Base-by-base conservation (phyloP, 1,140 invertebrate species). In the Cotesia chilonis region DNA sequence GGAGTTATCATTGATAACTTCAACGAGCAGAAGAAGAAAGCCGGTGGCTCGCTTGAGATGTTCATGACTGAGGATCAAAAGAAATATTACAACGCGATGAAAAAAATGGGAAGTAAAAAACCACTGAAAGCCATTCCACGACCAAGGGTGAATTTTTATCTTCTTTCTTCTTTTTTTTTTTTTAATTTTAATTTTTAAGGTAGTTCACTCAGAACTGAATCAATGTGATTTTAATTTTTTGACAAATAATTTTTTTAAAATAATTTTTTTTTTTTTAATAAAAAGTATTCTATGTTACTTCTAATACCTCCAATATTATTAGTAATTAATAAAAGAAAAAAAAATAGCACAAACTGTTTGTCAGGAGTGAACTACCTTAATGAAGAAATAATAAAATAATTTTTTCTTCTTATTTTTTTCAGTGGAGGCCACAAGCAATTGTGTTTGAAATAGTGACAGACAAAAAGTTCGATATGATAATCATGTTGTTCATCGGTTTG, bases 51-150 rank as follows among this genome's bases (percentile, higher is more conserved):
- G 75, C 89, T 99, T 61, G 97, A 99, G 87, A 97, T 99, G 96
- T 99, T 99, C 90, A 99, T 99, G 97, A 99, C 97, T 76, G 97
- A 99, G 87, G 97, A 99, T 89, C 98, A 99, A 88, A 99, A 99
- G 91, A 99, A 99, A 89, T 99, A 99, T 88, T 99, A 99, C 89
- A 98, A 98, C 87, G 97, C 97, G 68, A 99, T 99, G 98, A 99
- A 99, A 88, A 98, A 98, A 89, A 98, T 99, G 96, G 95, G 96
- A 77, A 96, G 94, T 51, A 99, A 98, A 87, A 97, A 98, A 88
- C 98, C 97, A 54, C 90, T 98, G 82, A 99, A 99, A 90, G 96
- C 97, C 73, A 98, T 97, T 85, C 97, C 97, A 77, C 92, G 96
- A 86, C 97, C 98, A 78, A 95, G 93, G 90, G 95, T 97, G 90